Conservation (phyloP, 2,888 invertebrate genomes). For the Seira ritae region DNA sequence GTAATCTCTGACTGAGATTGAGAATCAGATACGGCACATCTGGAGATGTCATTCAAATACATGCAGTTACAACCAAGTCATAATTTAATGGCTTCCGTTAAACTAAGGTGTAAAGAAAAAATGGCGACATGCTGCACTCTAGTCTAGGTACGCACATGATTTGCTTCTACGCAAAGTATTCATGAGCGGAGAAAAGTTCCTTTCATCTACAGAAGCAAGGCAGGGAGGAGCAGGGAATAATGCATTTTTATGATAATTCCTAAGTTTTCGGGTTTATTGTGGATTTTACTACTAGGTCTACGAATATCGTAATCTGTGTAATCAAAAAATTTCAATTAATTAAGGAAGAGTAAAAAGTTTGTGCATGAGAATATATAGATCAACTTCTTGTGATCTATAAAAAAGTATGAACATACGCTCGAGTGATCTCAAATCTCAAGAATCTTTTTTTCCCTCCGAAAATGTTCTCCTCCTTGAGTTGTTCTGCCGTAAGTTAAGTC, state of each 20-base stretch:
- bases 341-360: conserved; percentile 33
- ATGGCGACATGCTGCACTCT: too few relatives aligned
- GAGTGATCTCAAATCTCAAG: not conserved
- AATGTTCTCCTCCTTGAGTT: not conserved
- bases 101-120: too few relatives aligned
- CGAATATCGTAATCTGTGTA: conserved; percentile 48
- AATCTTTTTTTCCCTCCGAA: conserved; percentile 16
- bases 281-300: conserved; percentile 48
- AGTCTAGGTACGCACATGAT: too few relatives aligned
- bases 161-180: too few relatives aligned
- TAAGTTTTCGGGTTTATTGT: conserved; percentile 47
- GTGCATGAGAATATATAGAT: conserved; percentile 26
- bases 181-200: too few relatives aligned
- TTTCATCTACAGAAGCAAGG: too few relatives aligned
- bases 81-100: too few relatives aligned
- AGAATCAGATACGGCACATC: too few relatives aligned
- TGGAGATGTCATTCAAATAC: too few relatives aligned
- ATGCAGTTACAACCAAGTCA: too few relatives aligned
- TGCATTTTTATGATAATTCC: conserved; percentile 26
- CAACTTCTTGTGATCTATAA: conserved; percentile 17
- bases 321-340: conserved; percentile 63
- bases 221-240: not conserved
- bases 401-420: conserved; percentile 17
- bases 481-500: conserved; percentile 33
- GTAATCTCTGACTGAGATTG: too few relatives aligned